phyloP scores from a whole-genome alignment of 1,140 invertebrate genomes.

The Neomicropteryx cornuta region DNA sequence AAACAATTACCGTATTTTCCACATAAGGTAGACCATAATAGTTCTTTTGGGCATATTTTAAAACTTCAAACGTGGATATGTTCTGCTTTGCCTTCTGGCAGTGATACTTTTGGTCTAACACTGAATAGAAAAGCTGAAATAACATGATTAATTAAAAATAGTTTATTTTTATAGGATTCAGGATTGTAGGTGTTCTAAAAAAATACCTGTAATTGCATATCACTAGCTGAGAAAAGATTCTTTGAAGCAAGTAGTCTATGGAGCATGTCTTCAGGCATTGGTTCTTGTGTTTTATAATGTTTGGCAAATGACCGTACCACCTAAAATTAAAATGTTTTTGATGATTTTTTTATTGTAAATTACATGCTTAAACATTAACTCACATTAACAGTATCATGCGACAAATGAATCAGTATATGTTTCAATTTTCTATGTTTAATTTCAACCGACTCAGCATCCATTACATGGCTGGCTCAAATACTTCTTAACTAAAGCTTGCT shows the following conservation, averaged over 20 bases:
- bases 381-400: too few relatives aligned
- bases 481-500: too few relatives aligned
- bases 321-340: too few relatives aligned
- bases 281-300: slow-evolving; percentile 83
- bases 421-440: too few relatives aligned
- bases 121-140: slow-evolving; percentile 62
- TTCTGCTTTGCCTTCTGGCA: slow-evolving; percentile 39
- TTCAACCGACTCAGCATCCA: too few relatives aligned
- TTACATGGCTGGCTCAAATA: too few relatives aligned
- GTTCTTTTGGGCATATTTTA: slow-evolving; percentile 65
- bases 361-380: too few relatives aligned
- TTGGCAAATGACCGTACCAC: slow-evolving; percentile 78
- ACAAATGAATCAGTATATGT: too few relatives aligned
- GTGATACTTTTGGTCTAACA: slow-evolving; percentile 85
- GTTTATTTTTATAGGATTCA: not conserved
- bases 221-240: slow-evolving; percentile 76
- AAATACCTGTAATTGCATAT: slow-evolving; percentile 82
- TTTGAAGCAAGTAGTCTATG: slow-evolving; percentile 72
- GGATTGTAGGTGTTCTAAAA: slow-evolving; percentile 9
- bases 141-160: slow-evolving; percentile 1
- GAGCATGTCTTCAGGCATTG: slow-evolving; percentile 67
- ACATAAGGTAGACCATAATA: slow-evolving; percentile 85
- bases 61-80: slow-evolving; percentile 63
- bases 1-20: slow-evolving; percentile 60
- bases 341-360: too few relatives aligned